phyloP scores from a whole-genome alignment of 1,140 invertebrate species.

The Oreohelix idahoensis region DNA sequence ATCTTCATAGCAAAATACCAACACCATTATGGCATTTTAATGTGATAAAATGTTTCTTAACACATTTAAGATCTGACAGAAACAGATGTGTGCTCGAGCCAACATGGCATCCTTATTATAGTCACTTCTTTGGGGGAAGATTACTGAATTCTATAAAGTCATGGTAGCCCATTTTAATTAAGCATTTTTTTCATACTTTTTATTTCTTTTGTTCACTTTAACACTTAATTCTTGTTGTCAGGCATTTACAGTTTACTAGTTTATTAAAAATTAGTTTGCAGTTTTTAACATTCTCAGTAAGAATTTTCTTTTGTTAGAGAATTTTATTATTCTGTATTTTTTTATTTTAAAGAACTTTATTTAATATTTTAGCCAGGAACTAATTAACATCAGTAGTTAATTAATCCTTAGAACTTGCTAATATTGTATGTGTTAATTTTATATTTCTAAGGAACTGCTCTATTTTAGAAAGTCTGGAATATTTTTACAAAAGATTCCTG shows the following conservation, averaged over 20 bases:
- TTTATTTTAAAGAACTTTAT: too few species aligned
- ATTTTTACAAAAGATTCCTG: too few species aligned
- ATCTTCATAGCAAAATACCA: not conserved
- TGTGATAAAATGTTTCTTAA: not conserved
- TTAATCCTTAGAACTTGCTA: too few species aligned
- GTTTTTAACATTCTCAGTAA: too few species aligned
- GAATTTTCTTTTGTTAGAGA: too few species aligned
- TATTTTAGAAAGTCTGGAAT: too few species aligned
- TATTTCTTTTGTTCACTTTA: not conserved
- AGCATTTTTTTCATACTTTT: not conserved
- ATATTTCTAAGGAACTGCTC: too few species aligned
- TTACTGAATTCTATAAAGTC: constrained; percentile 1
- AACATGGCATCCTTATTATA: constrained; percentile 2
- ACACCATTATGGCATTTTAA: not conserved
- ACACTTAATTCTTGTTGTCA: not conserved
- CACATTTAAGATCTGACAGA: not conserved
- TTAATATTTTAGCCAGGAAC: too few species aligned
- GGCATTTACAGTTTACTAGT: not conserved
- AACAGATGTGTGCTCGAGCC: not conserved
- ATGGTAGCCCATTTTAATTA: not conserved
- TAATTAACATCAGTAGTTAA: too few species aligned
- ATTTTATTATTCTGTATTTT: too few species aligned
- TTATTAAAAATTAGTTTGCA: too few species aligned
- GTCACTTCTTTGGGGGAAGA: constrained; percentile 11
- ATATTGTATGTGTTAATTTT: too few species aligned